phyloP scores from a whole-genome alignment of 30 jellyfish, hydroid and myxozoan genomes.

The Mastigias papua region DNA sequence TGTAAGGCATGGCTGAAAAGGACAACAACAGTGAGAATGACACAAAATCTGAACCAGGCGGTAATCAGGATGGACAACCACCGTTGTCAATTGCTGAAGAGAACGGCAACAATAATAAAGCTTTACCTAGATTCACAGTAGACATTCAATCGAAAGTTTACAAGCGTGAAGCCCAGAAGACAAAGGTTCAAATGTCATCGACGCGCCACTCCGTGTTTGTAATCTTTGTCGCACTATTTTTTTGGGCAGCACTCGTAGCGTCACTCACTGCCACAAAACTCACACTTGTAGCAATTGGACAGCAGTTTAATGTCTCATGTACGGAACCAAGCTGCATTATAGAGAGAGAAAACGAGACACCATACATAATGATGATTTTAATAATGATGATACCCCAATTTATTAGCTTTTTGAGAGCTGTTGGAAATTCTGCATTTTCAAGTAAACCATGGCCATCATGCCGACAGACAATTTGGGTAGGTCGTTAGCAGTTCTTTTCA shows the following conservation, averaged over 20 bases:
- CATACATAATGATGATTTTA: slow-evolving; percentile 74
- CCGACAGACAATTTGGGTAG: slow-evolving; percentile 69
- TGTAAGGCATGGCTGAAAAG: no score
- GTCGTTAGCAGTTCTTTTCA: background rate
- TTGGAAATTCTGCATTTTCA: slow-evolving; percentile 64
- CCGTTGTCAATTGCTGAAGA: no score
- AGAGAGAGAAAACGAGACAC: slow-evolving; percentile 22
- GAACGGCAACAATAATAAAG: background rate
- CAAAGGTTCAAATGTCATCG: slow-evolving; percentile 42
- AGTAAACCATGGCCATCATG: slow-evolving; percentile 79
- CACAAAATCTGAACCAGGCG: no score
- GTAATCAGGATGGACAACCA: no score
- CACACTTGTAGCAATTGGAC: slow-evolving; percentile 70
- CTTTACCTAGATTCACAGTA: slow-evolving; percentile 30
- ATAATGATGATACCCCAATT: slow-evolving; percentile 82
- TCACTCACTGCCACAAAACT: slow-evolving; percentile 72
- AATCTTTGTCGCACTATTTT: slow-evolving; percentile 52
- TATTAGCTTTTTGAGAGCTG: slow-evolving; percentile 53
- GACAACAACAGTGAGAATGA: no score
- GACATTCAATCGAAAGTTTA: slow-evolving; percentile 58
- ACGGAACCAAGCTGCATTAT: background rate
- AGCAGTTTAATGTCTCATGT: slow-evolving; percentile 25
- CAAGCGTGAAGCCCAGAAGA: slow-evolving; percentile 47
- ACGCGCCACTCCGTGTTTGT: slow-evolving; percentile 42
- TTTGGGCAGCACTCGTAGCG: slow-evolving; percentile 39